A percentile compares a stretch with the other conserved stretches of the same genome.
These are phyloP conservation scores for Prionailurus bengalensis DNA, from an alignment of 2,113 vertebrate species.

Conservation along the genomic window DNA sequence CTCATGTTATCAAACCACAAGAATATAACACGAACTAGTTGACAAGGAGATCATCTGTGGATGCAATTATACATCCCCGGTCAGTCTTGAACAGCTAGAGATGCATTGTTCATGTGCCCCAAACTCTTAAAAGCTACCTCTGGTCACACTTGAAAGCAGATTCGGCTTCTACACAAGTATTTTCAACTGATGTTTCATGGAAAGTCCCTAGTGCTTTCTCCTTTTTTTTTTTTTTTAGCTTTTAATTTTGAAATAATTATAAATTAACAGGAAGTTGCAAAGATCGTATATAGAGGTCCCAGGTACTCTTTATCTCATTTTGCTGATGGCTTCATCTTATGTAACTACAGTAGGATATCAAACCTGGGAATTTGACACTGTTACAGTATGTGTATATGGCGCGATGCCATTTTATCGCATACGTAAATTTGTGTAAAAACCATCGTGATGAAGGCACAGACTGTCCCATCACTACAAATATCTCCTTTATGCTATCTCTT, in stretches of 20 bases:
- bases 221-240: neutral
- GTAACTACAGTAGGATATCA: neutral
- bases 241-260: slow-evolving; percentile 56
- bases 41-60: neutral
- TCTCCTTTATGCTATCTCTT: neutral
- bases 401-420: neutral
- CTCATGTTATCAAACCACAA: neutral
- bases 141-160: neutral
- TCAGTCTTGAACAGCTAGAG: neutral
- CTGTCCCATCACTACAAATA: neutral
- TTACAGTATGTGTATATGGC: neutral
- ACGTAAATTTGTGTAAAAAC: neutral
- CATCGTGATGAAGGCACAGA: neutral
- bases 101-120: no score
- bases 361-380: neutral
- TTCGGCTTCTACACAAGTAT: slow-evolving; percentile 11
- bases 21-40: neutral
- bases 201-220: neutral
- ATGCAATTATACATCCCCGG: no score
- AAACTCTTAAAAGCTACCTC: neutral
- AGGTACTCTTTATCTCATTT: neutral
- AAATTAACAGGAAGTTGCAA: slow-evolving; percentile 8
- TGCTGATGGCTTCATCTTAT: neutral
- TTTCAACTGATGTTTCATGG: slow-evolving; percentile 9
- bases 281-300: neutral